These are phyloP conservation scores for Periophthalmodon schlosseri DNA, from an alignment of 2,113 vertebrate species.

Conservation along the genomic window DNA sequence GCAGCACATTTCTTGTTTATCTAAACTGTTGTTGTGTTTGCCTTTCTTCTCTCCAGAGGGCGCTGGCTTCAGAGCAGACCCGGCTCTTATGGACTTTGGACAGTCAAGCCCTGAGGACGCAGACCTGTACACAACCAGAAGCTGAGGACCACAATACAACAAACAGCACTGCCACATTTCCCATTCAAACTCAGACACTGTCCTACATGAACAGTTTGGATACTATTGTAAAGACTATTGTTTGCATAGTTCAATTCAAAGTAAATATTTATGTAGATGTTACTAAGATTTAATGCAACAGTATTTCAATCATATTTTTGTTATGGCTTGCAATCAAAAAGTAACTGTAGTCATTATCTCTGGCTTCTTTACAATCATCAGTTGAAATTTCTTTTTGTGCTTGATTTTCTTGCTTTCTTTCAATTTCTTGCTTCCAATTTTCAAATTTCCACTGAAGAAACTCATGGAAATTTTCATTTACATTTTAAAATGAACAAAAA, in stretches of 20 bases:
- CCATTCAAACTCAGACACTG: slow-evolving; percentile 14
- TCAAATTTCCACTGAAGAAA: neutral
- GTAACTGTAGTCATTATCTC: neutral
- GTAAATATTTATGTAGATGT: neutral
- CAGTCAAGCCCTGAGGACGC: slow-evolving; percentile 86
- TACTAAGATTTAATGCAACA: neutral
- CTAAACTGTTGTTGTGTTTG: slow-evolving; percentile 7
- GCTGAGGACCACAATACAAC: slow-evolving; percentile 65
- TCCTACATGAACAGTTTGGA: neutral
- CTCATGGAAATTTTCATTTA: neutral
- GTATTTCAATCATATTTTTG: neutral
- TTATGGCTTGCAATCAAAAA: neutral
- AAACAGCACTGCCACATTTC: slow-evolving; percentile 34
- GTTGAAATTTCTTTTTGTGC: neutral
- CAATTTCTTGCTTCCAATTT: neutral
- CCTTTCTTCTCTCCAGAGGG: slow-evolving; percentile 57
- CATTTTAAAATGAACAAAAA: neutral
- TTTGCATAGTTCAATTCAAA: neutral
- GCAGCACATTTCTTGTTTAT: neutral
- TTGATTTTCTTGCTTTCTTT: neutral
- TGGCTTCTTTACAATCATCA: neutral
- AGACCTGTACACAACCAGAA: slow-evolving; percentile 91
- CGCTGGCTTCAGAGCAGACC: slow-evolving; percentile 75
- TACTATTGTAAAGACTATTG: neutral
- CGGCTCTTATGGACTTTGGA: slow-evolving; percentile 84